phyloP scores from a whole-genome alignment of 2,888 invertebrate genomes.

The Osmoderma eremita region DNA sequence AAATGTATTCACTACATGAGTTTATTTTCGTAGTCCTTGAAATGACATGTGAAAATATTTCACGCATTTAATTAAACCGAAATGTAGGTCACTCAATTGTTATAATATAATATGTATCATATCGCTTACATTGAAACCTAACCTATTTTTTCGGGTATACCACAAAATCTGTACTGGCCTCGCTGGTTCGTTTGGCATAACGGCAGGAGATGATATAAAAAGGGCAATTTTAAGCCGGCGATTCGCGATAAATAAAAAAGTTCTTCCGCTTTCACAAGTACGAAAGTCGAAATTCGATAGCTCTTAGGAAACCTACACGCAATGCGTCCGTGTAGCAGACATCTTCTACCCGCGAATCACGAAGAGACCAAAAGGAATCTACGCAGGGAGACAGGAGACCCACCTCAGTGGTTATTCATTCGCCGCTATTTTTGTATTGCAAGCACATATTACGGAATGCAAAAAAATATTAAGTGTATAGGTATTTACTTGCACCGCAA shows the following conservation, averaged over 20 bases:
- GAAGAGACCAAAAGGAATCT: slow-evolving; percentile 16
- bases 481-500: no score
- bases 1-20: no score
- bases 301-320: slow-evolving; percentile 18
- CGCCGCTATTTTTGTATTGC: slow-evolving; percentile 16
- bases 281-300: slow-evolving; percentile 30
- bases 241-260: slow-evolving; percentile 6
- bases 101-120: not conserved
- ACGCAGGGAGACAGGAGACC: not conserved
- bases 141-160: slow-evolving; percentile 25
- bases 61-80: not conserved
- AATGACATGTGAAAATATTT: no score
- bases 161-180: slow-evolving; percentile 5
- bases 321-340: slow-evolving; percentile 10
- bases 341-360: slow-evolving; percentile 17
- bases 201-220: slow-evolving; percentile 11
- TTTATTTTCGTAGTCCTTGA: no score
- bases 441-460: slow-evolving; percentile 18
- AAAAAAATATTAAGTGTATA: slow-evolving; percentile 33
- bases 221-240: slow-evolving; percentile 1
- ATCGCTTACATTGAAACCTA: slow-evolving; percentile 9
- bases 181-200: not conserved
- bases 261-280: slow-evolving; percentile 35
- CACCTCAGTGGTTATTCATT: slow-evolving; percentile 4
- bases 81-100: slow-evolving; percentile 16